Percentiles rank a stretch among this genome's conserved stretches.
These are phyloP conservation scores for Bombus superbus DNA, from an alignment of 1,140 invertebrate genomes.

Conservation along the genomic window DNA sequence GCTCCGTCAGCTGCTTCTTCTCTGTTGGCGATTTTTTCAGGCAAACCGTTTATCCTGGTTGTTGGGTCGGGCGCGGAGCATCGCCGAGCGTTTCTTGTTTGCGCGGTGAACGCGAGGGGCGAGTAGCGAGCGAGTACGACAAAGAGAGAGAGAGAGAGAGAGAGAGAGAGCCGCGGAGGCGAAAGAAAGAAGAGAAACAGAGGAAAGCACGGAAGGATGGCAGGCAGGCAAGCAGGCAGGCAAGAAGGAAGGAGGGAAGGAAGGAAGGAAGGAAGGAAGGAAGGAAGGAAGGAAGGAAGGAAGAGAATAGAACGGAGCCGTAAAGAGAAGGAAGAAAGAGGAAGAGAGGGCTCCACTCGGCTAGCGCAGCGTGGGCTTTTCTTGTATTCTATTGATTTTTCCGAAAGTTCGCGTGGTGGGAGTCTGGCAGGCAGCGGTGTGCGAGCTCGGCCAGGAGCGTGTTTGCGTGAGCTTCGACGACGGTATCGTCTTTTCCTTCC, in stretches of 20 bases:
- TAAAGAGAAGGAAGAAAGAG: slow-evolving; percentile 38
- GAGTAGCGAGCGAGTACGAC: neutral
- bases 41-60: slow-evolving; percentile 28
- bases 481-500: slow-evolving; percentile 49
- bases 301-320: neutral
- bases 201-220: no score
- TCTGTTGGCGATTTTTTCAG: neutral
- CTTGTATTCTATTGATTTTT: slow-evolving; percentile 84
- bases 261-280: slow-evolving; percentile 27
- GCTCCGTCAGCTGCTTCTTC: neutral
- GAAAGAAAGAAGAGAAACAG: neutral
- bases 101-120: neutral
- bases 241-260: slow-evolving; percentile 24
- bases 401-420: slow-evolving; percentile 78
- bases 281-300: neutral
- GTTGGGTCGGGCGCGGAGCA: neutral
- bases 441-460: slow-evolving; percentile 68
- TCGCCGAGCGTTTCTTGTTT: neutral
- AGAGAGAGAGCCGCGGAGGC: neutral
- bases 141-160: no score
- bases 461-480: slow-evolving; percentile 70
- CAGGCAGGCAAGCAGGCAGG: neutral
- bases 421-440: slow-evolving; percentile 75
- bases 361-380: slow-evolving; percentile 79
- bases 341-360: slow-evolving; percentile 65